Percentiles rank a stretch among this genome's conserved stretches.
These are phyloP conservation scores for Malaclemys terrapin DNA, from an alignment of 2,113 vertebrate genomes.

Conservation along the genomic window DNA sequence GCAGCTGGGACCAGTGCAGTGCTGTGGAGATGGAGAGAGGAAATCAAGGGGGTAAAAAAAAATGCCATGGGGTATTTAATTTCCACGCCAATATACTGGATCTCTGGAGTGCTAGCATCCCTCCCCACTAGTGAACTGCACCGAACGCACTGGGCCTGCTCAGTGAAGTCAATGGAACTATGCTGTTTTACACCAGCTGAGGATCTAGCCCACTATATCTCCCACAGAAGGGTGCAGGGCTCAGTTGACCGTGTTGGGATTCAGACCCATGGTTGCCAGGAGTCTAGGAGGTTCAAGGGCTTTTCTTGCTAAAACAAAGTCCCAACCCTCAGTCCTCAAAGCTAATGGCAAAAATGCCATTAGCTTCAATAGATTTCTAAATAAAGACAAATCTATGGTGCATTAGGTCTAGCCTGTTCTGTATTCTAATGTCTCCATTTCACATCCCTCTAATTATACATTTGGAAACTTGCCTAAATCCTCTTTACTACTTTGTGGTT, in stretches of 20 bases:
- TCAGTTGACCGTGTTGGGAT: neutral
- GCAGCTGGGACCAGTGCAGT: neutral
- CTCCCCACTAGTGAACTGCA: fast-evolving
- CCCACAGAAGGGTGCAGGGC: neutral
- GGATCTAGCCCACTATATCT: neutral
- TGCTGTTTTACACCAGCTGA: neutral
- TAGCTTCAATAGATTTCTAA: neutral
- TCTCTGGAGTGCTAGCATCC: neutral
- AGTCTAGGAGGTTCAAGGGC: neutral
- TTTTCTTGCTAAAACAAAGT: neutral
- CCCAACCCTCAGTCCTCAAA: neutral
- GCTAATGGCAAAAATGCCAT: neutral
- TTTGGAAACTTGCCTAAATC: neutral
- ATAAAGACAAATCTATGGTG: fast-evolving
- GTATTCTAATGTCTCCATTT: neutral
- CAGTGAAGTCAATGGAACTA: neutral
- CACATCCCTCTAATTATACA: neutral
- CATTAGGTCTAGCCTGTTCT: fast-evolving
- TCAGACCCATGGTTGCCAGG: neutral
- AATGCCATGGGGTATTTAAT: neutral
- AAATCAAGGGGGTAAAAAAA: neutral
- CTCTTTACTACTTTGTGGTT: neutral
- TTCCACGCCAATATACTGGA: fast-evolving
- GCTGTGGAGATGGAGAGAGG: neutral
- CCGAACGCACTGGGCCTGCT: neutral